Evolutionary conservation across 2,113 vertebrate species (phyloP).

Genomic region (Cynopterus brachyotis): DNA sequence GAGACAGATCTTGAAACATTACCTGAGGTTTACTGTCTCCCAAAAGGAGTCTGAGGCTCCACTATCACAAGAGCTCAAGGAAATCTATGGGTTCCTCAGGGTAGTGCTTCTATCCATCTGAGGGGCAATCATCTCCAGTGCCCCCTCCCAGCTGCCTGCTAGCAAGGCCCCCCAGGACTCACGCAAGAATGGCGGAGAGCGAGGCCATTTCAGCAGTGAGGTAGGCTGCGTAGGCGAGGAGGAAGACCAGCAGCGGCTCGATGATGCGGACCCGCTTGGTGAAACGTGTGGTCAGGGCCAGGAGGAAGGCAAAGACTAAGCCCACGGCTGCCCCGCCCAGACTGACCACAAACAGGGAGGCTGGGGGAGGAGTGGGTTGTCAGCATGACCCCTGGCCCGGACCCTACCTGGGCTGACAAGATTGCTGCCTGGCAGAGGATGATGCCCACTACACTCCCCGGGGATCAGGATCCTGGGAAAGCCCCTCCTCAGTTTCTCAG

Average conservation of each 20-base stretch:
- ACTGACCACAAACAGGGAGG: slow-evolving; percentile 96
- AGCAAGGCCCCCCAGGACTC: slow-evolving; percentile 80
- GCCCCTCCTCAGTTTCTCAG: background rate
- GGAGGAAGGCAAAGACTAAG: slow-evolving; percentile 93
- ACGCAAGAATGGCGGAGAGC: slow-evolving; percentile 96
- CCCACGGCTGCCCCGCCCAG: slow-evolving; percentile 95
- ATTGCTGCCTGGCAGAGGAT: slow-evolving; percentile 14
- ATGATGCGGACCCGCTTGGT: slow-evolving; percentile 98
- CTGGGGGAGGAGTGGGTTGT: slow-evolving; percentile 82
- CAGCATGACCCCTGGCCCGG: slow-evolving; percentile 64
- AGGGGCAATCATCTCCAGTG: background rate
- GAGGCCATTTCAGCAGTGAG: slow-evolving; percentile 97
- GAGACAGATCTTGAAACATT: background rate
- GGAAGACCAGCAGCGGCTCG: slow-evolving; percentile 96
- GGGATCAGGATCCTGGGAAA: slow-evolving; percentile 37
- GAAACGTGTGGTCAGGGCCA: slow-evolving; percentile 95
- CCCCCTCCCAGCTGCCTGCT: background rate
- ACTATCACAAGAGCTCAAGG: background rate
- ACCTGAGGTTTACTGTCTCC: background rate
- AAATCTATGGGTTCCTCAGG: background rate
- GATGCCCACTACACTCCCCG: background rate
- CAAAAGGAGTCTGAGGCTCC: background rate
- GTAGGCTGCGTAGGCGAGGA: slow-evolving; percentile 96
- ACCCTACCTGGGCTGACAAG: slow-evolving; percentile 43
- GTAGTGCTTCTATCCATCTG: background rate